Evolutionary conservation across 2,797 vertebrate species (phyloP).

Genomic region (Selene dorsalis): DNA sequence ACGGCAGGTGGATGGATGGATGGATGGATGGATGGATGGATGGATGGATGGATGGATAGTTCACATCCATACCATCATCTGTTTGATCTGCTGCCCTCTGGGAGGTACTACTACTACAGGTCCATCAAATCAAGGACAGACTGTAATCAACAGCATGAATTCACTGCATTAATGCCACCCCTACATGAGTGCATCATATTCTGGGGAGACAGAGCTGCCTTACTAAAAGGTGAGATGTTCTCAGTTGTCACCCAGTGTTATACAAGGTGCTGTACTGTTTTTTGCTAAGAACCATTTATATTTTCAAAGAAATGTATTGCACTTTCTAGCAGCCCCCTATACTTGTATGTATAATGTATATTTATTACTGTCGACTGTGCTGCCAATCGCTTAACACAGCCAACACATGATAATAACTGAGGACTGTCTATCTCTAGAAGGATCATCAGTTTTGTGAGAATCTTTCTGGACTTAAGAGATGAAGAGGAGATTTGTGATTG

Average conservation of each 20-base stretch:
- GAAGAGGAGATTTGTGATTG: conserved; percentile 30
- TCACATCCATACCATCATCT: too few relatives aligned
- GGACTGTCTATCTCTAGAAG: conserved; percentile 1
- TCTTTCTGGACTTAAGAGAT: conserved; percentile 10
- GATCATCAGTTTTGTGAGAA: conserved; percentile 30
- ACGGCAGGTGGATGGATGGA: too few relatives aligned
- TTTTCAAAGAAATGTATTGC: not conserved
- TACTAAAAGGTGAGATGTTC: not conserved
- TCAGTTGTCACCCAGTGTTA: not conserved
- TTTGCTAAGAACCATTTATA: not conserved
- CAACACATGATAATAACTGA: not conserved
- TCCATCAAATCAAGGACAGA: too few relatives aligned
- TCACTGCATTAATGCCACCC: conserved; percentile 5
- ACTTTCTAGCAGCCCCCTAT: too few relatives aligned
- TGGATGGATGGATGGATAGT: too few relatives aligned
- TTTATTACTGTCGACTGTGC: not conserved
- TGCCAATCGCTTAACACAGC: not conserved
- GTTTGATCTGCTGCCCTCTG: too few relatives aligned
- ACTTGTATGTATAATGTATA: too few relatives aligned
- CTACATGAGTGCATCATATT: not conserved
- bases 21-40: too few relatives aligned
- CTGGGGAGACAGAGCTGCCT: not conserved
- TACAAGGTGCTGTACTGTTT: too few relatives aligned
- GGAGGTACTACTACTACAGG: too few relatives aligned
- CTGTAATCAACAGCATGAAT: not conserved